Conservation (phyloP, 2,888 invertebrate genomes). For the Lasius platythorax region DNA sequence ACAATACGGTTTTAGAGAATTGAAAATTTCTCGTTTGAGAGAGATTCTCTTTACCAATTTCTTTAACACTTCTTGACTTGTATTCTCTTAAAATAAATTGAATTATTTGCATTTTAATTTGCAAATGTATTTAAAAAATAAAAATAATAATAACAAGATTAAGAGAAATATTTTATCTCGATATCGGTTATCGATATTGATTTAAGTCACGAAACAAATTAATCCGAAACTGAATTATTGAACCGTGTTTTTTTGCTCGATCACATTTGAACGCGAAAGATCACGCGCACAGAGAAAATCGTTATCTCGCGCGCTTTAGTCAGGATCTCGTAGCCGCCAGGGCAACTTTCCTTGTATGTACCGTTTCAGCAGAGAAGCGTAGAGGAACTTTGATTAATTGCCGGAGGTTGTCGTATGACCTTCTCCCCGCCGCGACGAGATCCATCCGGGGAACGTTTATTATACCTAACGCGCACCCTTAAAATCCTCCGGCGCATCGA, state of each 20-base stretch:
- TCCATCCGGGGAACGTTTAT: slow-evolving; percentile 51
- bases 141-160: not conserved
- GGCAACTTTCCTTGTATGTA: slow-evolving; percentile 24
- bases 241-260: not conserved
- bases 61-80: not conserved
- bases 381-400: slow-evolving; percentile 68
- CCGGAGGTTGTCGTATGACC: slow-evolving; percentile 31
- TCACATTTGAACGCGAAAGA: slow-evolving; percentile 6
- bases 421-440: slow-evolving; percentile 36
- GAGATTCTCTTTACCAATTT: not conserved
- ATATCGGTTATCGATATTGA: not conserved
- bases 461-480: slow-evolving; percentile 51
- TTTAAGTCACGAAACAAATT: not conserved
- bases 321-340: not conserved
- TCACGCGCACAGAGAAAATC: slow-evolving; percentile 27
- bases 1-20: not conserved
- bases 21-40: not conserved
- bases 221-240: slow-evolving; percentile 1
- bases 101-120: slow-evolving; percentile 3
- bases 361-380: slow-evolving; percentile 42
- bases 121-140: not conserved
- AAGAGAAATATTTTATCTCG: not conserved
- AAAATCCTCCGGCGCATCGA: slow-evolving; percentile 47
- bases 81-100: not conserved
- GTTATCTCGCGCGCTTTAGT: slow-evolving; percentile 23